Evolutionary conservation across 37 sponge, comb jelly and placozoan genomes (phyloP).

Genomic region (Ephydatia muelleri): DNA sequence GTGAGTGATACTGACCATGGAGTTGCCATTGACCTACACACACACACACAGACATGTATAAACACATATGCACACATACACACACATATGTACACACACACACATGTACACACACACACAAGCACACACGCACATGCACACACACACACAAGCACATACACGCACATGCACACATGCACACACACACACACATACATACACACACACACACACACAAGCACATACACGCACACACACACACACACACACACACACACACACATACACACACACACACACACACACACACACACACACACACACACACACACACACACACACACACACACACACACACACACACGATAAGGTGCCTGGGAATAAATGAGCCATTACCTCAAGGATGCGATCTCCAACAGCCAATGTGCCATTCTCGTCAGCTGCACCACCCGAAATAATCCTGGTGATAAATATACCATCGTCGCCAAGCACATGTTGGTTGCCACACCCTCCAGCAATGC

Average conservation of each 20-base stretch:
- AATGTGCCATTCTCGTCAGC: conserved; percentile 81
- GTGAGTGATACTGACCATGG: conserved; percentile 73
- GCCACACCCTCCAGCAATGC: conserved; percentile 89
- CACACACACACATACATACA: neutral
- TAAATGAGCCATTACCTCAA: conserved; percentile 71
- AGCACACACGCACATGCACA: too few relatives aligned
- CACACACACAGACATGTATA: too few relatives aligned
- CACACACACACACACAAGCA: neutral
- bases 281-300: neutral
- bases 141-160: neutral
- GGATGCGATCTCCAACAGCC: conserved; percentile 75
- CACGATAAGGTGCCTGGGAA: neutral
- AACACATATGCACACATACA: too few relatives aligned
- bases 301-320: neutral
- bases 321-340: too few relatives aligned
- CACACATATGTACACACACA: neutral
- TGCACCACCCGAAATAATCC: conserved; percentile 78
- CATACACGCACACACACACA: neutral
- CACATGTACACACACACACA: too few relatives aligned
- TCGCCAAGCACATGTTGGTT: conserved; percentile 74
- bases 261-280: neutral
- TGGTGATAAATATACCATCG: conserved; percentile 96
- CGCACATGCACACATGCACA: neutral
- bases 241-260: neutral
- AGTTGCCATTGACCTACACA: conserved; percentile 67